Percentiles rank a stretch among this genome's conserved stretches.
Evolutionary conservation across 2,797 vertebrate genomes (phyloP).

Genomic region (Anas bernieri): DNA sequence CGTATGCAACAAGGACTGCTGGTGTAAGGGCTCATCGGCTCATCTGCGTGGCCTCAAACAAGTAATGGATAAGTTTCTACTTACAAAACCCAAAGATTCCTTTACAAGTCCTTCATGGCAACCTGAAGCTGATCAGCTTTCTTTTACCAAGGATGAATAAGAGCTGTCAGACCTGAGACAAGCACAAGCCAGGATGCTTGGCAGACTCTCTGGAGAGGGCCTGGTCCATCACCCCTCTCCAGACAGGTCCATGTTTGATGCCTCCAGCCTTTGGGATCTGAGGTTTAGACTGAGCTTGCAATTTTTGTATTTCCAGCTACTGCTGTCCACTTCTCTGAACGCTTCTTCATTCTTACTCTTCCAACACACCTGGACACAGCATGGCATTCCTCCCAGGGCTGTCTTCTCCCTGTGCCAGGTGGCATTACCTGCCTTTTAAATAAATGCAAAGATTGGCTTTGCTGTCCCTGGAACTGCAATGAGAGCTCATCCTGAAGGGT

Average conservation of each 20-base stretch:
- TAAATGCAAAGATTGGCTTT: background rate
- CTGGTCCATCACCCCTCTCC: background rate
- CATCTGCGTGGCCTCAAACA: background rate
- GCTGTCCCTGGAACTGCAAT: background rate
- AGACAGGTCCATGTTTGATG: background rate
- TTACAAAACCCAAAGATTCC: background rate
- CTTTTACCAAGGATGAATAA: background rate
- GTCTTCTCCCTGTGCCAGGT: background rate
- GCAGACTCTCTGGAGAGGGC: background rate
- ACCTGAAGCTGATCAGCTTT: background rate
- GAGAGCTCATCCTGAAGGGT: conserved; percentile 26
- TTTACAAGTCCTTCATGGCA: background rate
- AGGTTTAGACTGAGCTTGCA: background rate
- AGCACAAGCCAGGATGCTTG: background rate
- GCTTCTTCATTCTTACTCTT: background rate
- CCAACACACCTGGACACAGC: background rate
- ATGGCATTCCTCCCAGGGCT: background rate
- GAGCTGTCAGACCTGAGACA: background rate
- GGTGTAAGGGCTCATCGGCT: fast-evolving
- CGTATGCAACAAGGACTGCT: background rate
- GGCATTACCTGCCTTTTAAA: background rate
- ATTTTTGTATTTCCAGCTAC: background rate
- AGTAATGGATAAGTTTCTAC: background rate
- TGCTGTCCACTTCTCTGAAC: background rate
- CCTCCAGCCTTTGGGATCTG: background rate